These are phyloP conservation scores for Exephanes ischioxanthus DNA, from an alignment of 2,888 invertebrate genomes.

Conservation along the genomic window DNA sequence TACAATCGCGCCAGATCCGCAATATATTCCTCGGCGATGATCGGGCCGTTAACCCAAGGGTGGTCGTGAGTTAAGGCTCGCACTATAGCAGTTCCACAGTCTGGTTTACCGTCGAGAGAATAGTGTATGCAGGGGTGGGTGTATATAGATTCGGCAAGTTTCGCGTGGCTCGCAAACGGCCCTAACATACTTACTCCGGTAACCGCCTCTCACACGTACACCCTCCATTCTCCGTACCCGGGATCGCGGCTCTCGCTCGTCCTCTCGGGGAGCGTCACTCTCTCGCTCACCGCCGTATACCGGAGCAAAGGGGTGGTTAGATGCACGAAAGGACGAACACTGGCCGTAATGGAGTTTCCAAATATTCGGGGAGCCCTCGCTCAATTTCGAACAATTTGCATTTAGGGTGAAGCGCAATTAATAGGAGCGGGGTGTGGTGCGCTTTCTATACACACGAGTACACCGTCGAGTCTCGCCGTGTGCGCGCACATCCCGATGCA, in stretches of 20 bases:
- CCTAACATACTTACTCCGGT: constrained; percentile 66
- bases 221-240: constrained; percentile 51
- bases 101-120: constrained; percentile 5
- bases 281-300: constrained; percentile 43
- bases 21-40: constrained; percentile 1
- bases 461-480: not conserved
- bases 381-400: constrained; percentile 85
- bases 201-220: constrained; percentile 60
- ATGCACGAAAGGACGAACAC: constrained; percentile 81
- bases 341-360: constrained; percentile 84
- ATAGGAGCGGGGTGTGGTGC: constrained; percentile 80
- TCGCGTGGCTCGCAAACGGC: constrained; percentile 58
- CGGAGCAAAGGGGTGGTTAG: constrained; percentile 65
- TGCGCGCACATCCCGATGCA: constrained; percentile 1
- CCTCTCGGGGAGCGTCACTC: constrained; percentile 55
- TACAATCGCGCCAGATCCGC: not conserved
- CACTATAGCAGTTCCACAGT: not conserved
- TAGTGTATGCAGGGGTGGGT: constrained; percentile 6
- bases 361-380: constrained; percentile 85
- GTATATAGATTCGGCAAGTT: constrained; percentile 50
- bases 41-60: constrained; percentile 14
- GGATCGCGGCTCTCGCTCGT: constrained; percentile 47
- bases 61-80: constrained; percentile 14
- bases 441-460: constrained; percentile 49
- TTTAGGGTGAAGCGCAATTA: constrained; percentile 85